Evolutionary conservation across 2,113 vertebrate species (phyloP), one percentile per base, ranked within the genome.

Genomic region (mouse (Mus musculus)): DNA sequence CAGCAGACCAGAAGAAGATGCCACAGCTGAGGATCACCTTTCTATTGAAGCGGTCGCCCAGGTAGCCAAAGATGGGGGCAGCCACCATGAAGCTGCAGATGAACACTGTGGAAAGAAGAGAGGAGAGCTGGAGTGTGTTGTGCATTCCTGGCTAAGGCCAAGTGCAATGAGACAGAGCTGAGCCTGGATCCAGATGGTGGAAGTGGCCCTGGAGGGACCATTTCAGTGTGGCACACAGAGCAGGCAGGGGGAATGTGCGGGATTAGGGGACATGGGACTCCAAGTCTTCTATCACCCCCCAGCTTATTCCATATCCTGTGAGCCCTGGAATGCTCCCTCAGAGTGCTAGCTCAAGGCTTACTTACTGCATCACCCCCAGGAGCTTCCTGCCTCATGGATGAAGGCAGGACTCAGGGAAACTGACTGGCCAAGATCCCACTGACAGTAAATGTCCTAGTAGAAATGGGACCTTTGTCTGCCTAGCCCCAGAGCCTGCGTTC

Each of bases 11-110:
- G 97, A 99, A 99, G 99, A 99, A 99, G 98, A 99, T 99, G 84
- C 99, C 99, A 46, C 99, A 99, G 98, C 99, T 99, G 96, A 99
- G 99, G 97, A 99, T 99, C 98, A 99, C 98, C 98, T 99, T 99
- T 93, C 99, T 99, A 99, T 99, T 99, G 99, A 99, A 99, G 89
- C 99, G 99, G 98, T 99, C 99, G 30, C 99, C 99, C 78, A 99
- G 99, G 98, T 99, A 99, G 98, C 99, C 99, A 14, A 99, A 99
- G 98, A 99, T 99, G 14, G 99, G 99, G 0, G 99, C 99, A 0
- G 99, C 99, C 52, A 99, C 99, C 99, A 99, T 99, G 99, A 99
- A 99, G 97, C 99, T 99, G 94, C 99, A 99, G 99, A 99, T 99
- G 98, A 99, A 99, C 96, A 99, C 99, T 99, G 99, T 14, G 11